Evolutionary conservation across 2,888 invertebrate species (phyloP), one percentile per base, ranked within the genome.

Genomic region (Heliconius ismenius): DNA sequence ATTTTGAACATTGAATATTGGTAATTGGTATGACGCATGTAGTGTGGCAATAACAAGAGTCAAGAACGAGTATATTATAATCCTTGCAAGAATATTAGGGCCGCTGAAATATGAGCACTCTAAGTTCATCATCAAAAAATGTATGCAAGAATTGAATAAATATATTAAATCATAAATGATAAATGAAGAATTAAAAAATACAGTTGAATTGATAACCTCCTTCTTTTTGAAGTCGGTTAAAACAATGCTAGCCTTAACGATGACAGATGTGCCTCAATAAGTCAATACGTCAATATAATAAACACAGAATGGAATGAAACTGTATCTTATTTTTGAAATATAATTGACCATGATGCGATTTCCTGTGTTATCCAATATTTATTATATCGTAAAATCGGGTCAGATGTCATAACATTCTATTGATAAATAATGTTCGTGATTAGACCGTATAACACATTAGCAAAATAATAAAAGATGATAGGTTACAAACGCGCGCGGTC

Each of bases 331-430:
- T 65, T 62, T 49, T 65, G 11, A 36, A 39, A 13, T 60, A 49
- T 15, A 54, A 28, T 69, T 36, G 54, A 32, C 60, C 15, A 77
- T 81, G 82, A 2, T 28, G 36, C 39, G 43, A 28, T 73, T 64
- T 60, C 26, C 36, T 79, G 81, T 79, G 77, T 79, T 82, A 79
- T 79, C 84, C 79, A 74, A 72, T 39, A 67, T 24, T 73, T 81
- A 84, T 81, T 81, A 85, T 86, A 80, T 84, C 81, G 81, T 63
- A 75, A 64, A 73, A 85, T 84, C 79, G 83, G 92, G 90, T 92
- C 91, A 91, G 81, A 89, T 90, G 91, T 90, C 90, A 32, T 32
- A 32, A 32, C 32, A 87, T 78, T 76, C 79, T 78, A 83, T 84
- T 83, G 89, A 90, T 91, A 91, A 86, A 80, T 83, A 70, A 64